Evolutionary conservation across 2,888 invertebrate genomes (phyloP), one percentile per base, ranked within the genome.

Genomic region (Cheilosia soror): DNA sequence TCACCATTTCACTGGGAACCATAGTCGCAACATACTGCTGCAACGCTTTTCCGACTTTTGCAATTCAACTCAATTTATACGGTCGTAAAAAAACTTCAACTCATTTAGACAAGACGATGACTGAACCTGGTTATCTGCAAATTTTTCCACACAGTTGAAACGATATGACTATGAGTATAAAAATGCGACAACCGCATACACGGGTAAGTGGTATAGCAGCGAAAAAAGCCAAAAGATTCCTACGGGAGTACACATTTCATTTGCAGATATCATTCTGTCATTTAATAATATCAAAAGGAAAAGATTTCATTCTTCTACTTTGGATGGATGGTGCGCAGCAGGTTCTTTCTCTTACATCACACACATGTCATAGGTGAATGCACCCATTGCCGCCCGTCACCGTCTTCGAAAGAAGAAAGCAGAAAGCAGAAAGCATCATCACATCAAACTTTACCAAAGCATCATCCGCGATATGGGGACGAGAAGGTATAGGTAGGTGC

Each of bases 261-360:
- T 90, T 90, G 91, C 89, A 91, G 91, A 90, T 91, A 91, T 91
- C 83, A 87, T 90, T 89, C 91, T 90, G 91, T 90, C 91, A 91
- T 90, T 90, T 90, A 90, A 90, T 90, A 90, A 72, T 81, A 76
- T 69, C 75, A 79, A 71, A 80, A 75, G 79, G 47, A 84, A 79
- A 60, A 58, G 57, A 63, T 66, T 62, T 81, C 71, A 71, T 69
- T 69, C 68, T 63, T 68, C 49, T 44, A 6, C 25, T 27, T 51
- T 37, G 37, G 37, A 37, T 37, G 37, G 37, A 11, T 37, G 37
- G 60, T 7, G 55, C 42, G 42, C 40, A 42, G 75, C 57, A 80
- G 47, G 63, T 51, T 58, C 55, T 11, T 49, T 5, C 53, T 68
- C 53, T 68, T 72, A 58, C 73, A 80, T 78, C 73, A 58, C 78